Conservation (phyloP, 1,140 invertebrate genomes). For the Harpegnathos saltator region DNA sequence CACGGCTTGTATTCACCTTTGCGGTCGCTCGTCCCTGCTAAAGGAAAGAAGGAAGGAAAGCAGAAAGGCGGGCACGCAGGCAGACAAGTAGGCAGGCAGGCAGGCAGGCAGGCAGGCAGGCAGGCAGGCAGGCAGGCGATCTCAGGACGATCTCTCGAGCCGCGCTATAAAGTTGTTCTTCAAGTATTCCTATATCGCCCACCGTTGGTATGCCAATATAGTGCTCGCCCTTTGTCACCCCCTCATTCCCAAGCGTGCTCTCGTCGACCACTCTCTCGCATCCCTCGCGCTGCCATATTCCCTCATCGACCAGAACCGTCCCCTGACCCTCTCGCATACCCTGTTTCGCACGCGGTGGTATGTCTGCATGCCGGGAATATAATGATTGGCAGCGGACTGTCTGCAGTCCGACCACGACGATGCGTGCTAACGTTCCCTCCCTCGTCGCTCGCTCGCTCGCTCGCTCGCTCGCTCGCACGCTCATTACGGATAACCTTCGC, state of each 20-base stretch:
- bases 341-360: slow-evolving; percentile 80
- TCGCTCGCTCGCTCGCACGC: too few relatives aligned
- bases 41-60: too few relatives aligned
- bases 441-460: neutral
- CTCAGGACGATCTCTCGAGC: slow-evolving; percentile 42
- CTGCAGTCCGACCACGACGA: slow-evolving; percentile 64
- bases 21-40: neutral
- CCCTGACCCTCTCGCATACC: slow-evolving; percentile 78
- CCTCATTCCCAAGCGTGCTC: slow-evolving; percentile 65
- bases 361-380: slow-evolving; percentile 82
- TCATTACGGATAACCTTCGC: too few relatives aligned
- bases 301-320: slow-evolving; percentile 73
- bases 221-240: slow-evolving; percentile 79
- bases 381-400: slow-evolving; percentile 79
- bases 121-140: slow-evolving; percentile 26
- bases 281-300: slow-evolving; percentile 75
- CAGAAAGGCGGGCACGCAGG: too few relatives aligned
- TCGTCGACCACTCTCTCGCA: slow-evolving; percentile 72
- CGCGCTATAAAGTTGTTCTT: slow-evolving; percentile 80
- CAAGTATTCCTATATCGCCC: slow-evolving; percentile 84
- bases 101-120: neutral
- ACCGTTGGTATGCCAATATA: slow-evolving; percentile 85
- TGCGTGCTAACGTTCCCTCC: slow-evolving; percentile 17
- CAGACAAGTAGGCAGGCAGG: too few relatives aligned
- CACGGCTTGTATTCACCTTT: slow-evolving; percentile 19